Evolutionary conservation across 2,797 vertebrate genomes (phyloP), one percentile per base, ranked within the genome.

Genomic region (Pampus argenteus): DNA sequence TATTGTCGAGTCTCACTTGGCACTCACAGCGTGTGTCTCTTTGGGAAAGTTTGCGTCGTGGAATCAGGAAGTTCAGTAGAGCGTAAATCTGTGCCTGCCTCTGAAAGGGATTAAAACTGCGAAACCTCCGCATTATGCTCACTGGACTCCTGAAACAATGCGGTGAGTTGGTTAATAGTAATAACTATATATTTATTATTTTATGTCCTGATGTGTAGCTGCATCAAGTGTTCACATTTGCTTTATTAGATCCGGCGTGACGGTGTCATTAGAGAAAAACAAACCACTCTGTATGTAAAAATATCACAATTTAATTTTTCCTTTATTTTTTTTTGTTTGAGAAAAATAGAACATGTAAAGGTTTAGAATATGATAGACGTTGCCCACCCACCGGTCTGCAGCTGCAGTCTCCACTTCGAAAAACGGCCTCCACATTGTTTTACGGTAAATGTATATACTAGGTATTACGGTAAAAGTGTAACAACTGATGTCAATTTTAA

Each of bases 61-160:
- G 76, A 85, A 87, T 74, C 81, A 89, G 87, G 87, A 86, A 88
- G 84, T 86, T 20, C 11, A 38, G 38, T 22, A 0, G 29, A 44
- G 34, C 40, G 6, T 3, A 7, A 3, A n/a, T 20, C 14, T 10
- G 26, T 29, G 25, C 4, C 25, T 28, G 26, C n/a, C 3, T 0
- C 31, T 11, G 9, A 31, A 3, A 0, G 38, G 5, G 11, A 23
- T 2, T 2, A 7, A n/a, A 9, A 42, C 60, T 3, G 51, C 26
- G 0, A 49, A 64, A 7, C 1, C 10, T 8, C 11, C 1, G 10
- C 14, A 17, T 25, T 20, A 22, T 31, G 74, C 26, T 29, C 25
- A 0, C 26, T 20, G 51, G 51, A 59, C 31, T 1, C 1, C 0
- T 20, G n/a, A 18, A 0, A 9, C 4, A 49, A 26, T 67, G 65